These are phyloP conservation scores for Ammodytes marinus DNA, from an alignment of 2,113 vertebrate genomes.

Conservation along the genomic window DNA sequence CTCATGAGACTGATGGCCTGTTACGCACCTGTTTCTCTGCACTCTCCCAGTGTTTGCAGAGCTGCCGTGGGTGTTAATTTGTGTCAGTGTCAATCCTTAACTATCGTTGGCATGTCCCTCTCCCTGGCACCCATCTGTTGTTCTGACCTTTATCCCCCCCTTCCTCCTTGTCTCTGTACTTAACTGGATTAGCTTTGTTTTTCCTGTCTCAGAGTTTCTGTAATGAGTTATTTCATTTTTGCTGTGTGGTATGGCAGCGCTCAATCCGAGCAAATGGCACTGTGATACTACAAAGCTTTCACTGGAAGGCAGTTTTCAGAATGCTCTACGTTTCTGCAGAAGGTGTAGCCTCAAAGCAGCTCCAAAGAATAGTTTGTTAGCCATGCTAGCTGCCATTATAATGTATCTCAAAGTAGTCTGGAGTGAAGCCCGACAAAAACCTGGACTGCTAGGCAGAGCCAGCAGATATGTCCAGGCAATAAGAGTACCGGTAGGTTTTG, in stretches of 20 bases:
- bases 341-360: neutral
- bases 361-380: neutral
- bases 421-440: too few relatives aligned
- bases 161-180: conserved; percentile 15
- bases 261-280: conserved; percentile 7
- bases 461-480: too few relatives aligned
- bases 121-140: conserved; percentile 28
- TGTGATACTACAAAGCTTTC: conserved; percentile 4
- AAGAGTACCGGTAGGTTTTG: too few relatives aligned
- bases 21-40: conserved; percentile 60
- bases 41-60: conserved; percentile 49
- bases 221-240: conserved; percentile 27
- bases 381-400: neutral
- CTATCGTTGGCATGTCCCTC: conserved; percentile 32
- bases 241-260: neutral
- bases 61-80: conserved; percentile 67
- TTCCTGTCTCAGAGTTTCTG: neutral
- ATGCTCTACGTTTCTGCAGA: neutral
- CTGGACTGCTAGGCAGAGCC: too few relatives aligned
- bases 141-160: conserved; percentile 48
- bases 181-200: conserved; percentile 48
- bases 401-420: too few relatives aligned
- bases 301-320: neutral
- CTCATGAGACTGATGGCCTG: conserved; percentile 35
- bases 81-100: conserved; percentile 38